Evolutionary conservation across 2,797 vertebrate species (phyloP), one percentile per base, ranked within the genome.

Genomic region (Acanthornis magna): DNA sequence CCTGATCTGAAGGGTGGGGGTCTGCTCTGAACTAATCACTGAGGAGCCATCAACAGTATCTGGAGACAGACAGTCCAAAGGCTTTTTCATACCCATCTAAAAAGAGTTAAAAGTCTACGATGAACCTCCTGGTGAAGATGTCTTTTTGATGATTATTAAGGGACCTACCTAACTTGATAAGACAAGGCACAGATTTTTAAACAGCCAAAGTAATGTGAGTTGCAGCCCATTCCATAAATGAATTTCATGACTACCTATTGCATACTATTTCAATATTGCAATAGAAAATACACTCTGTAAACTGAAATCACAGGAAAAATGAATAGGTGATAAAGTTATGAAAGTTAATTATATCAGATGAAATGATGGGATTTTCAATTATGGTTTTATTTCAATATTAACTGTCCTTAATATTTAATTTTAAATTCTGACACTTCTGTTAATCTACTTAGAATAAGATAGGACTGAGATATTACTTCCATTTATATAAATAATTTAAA

Each of bases 341-440:
- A 50, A 81, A 71, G 19, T 26, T 36, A 79, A 26, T 89, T 53
- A 25, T 47, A 63, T 17, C 7, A 61, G 38, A 74, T 67, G 21
- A 94, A 85, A 73, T 8, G 0, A 60, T 61, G 40, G 3, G 5
- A 54, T 74, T 91, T 87, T 57, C 38, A 91, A 66, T 79, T 71
- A 80, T 47, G 27, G 47, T 91, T 85, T 91, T 85, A 78, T 91
- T 91, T 95, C 54, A 71, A 29, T 70, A 82, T 58, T 71, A 83
- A 40, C 5, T 43, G 27, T 32, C 47, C 18, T 63, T 65, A 83
- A 83, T 82, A 89, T 85, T 89, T 63, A 57, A 74, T 94, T 74
- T 71, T 67, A 81, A 85, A 90, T 88, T 86, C 42, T 55, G 57
- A 68, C 66, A 78, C 13, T 20, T 90, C 38, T 50, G 25, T 85